These are phyloP conservation scores for Drosophila aldrichi DNA, from an alignment of 2,888 invertebrate genomes.

Conservation along the genomic window DNA sequence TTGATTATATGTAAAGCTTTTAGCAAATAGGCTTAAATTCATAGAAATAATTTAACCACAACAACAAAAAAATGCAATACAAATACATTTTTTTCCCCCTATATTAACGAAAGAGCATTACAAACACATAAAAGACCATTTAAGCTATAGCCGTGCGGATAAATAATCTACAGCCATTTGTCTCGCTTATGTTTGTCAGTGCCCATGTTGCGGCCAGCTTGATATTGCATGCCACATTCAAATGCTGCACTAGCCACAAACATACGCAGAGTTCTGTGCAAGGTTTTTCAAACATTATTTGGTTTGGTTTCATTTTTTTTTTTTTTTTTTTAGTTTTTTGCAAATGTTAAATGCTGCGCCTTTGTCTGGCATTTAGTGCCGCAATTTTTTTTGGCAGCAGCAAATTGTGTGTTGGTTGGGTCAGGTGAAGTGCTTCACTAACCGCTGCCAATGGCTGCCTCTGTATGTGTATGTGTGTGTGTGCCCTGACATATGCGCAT, in stretches of 20 bases:
- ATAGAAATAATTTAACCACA: too few relatives aligned
- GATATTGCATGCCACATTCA: slow-evolving; percentile 40
- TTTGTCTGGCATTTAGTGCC: slow-evolving; percentile 51
- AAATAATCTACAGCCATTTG: not conserved
- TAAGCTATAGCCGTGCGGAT: not conserved
- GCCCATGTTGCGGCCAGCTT: slow-evolving; percentile 19
- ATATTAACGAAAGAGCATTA: not conserved
- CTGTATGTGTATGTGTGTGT: not conserved
- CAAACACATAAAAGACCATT: not conserved
- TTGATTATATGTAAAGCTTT: too few relatives aligned
- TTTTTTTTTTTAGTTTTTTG: not conserved
- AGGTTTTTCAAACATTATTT: slow-evolving; percentile 7
- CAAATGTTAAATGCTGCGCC: slow-evolving; percentile 32
- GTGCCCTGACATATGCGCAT: slow-evolving; percentile 52
- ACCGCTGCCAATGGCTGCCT: not conserved
- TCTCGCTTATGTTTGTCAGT: slow-evolving; percentile 27
- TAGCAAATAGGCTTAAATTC: too few relatives aligned
- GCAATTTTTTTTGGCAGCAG: slow-evolving; percentile 58
- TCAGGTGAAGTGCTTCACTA: slow-evolving; percentile 30
- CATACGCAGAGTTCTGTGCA: slow-evolving; percentile 7
- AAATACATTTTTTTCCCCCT: not conserved
- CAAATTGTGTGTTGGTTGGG: slow-evolving; percentile 47
- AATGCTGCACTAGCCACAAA: slow-evolving; percentile 49
- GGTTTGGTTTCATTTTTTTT: not conserved
- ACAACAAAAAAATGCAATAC: not conserved